These are phyloP conservation scores for Lepus timidus DNA, from an alignment of 2,113 vertebrate species.

Conservation along the genomic window DNA sequence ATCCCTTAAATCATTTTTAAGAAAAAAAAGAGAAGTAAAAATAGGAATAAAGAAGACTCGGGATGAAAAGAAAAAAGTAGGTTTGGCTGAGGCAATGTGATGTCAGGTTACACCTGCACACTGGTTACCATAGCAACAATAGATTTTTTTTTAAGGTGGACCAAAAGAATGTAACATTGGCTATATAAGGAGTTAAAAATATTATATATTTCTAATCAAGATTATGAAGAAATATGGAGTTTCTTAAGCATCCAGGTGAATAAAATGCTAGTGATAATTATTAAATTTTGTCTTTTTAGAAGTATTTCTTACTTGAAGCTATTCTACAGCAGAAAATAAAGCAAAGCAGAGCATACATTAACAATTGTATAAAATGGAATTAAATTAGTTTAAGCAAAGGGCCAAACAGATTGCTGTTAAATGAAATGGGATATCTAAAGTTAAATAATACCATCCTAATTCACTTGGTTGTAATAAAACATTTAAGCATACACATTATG, in stretches of 20 bases:
- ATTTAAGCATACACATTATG: conserved; percentile 82
- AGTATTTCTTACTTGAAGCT: neutral
- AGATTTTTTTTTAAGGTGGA: neutral
- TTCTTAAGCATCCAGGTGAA: conserved; percentile 19
- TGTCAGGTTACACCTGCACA: neutral
- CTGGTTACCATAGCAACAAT: conserved; percentile 48
- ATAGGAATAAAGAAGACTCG: neutral
- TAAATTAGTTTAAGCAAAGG: conserved; percentile 73
- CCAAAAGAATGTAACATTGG: neutral
- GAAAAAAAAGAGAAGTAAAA: conserved; percentile 50
- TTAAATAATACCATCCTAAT: conserved; percentile 80
- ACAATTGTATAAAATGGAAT: conserved; percentile 50
- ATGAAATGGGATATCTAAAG: conserved; percentile 76
- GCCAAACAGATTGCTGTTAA: conserved; percentile 71
- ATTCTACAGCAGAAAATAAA: conserved; percentile 54
- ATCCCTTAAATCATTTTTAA: neutral
- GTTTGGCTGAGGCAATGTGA: neutral
- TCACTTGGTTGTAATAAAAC: conserved; percentile 79
- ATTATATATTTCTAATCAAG: neutral
- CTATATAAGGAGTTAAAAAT: neutral
- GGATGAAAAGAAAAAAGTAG: neutral
- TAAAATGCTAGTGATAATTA: conserved; percentile 28
- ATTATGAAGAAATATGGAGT: conserved; percentile 19
- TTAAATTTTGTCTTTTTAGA: conserved; percentile 31
- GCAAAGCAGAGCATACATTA: conserved; percentile 25